phyloP scores from a whole-genome alignment of 2,888 invertebrate species.

The Phortica okadai region DNA sequence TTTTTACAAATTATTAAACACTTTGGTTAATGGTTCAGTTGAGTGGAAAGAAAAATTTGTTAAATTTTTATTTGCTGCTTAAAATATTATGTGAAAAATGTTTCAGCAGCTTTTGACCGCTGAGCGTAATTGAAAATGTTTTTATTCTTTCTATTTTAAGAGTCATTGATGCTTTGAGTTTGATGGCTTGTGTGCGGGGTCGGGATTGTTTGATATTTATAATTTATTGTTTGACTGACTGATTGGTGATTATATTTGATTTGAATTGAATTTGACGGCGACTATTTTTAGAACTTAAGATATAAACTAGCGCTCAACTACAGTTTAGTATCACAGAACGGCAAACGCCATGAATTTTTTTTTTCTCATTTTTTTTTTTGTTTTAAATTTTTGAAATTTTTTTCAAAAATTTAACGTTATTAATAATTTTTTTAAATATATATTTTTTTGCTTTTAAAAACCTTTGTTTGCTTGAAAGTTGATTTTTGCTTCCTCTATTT shows the following conservation, averaged over 20 bases:
- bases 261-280: neutral
- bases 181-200: neutral
- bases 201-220: neutral
- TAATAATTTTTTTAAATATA: slow-evolving; percentile 11
- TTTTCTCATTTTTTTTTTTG: slow-evolving; percentile 23
- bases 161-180: neutral
- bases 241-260: neutral
- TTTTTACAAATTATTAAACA: neutral
- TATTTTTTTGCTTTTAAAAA: slow-evolving; percentile 17
- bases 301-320: slow-evolving; percentile 72
- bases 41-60: neutral
- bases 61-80: neutral
- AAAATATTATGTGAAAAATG: neutral
- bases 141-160: slow-evolving; percentile 30
- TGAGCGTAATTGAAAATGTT: neutral
- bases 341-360: slow-evolving; percentile 44
- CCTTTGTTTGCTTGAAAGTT: slow-evolving; percentile 37
- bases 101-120: neutral
- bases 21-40: slow-evolving; percentile 4
- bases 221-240: neutral
- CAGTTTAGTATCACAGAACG: slow-evolving; percentile 74
- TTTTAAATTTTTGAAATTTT: slow-evolving; percentile 45
- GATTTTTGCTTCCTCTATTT: slow-evolving; percentile 35
- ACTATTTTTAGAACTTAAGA: slow-evolving; percentile 56
- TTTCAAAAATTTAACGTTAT: slow-evolving; percentile 40